Conservation (phyloP, 2,797 vertebrate genomes). For the Dallia pectoralis region DNA sequence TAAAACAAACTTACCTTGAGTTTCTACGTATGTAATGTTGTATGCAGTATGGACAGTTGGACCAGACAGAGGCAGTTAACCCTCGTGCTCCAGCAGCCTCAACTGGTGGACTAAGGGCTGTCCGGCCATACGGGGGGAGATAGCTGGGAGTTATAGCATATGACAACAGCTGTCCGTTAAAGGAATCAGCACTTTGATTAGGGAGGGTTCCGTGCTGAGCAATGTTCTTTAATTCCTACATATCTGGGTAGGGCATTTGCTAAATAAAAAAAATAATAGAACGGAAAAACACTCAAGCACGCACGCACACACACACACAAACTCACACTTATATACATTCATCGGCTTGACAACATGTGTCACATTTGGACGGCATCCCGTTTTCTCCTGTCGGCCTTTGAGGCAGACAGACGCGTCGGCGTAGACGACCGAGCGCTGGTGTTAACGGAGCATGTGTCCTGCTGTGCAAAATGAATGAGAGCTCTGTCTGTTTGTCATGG, state of each 20-base stretch:
- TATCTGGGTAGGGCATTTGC: slow-evolving; percentile 77
- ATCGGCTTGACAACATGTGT: slow-evolving; percentile 66
- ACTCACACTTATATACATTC: slow-evolving; percentile 57
- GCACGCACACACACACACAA: slow-evolving; percentile 39
- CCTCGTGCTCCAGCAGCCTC: slow-evolving; percentile 59
- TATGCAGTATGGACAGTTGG: slow-evolving; percentile 41
- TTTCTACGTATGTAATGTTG: slow-evolving; percentile 55
- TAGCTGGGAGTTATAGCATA: slow-evolving; percentile 75
- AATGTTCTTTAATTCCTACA: slow-evolving; percentile 77
- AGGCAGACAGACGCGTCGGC: slow-evolving; percentile 31
- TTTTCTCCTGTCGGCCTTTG: slow-evolving; percentile 58
- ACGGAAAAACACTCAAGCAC: slow-evolving; percentile 54
- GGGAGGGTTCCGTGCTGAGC: slow-evolving; percentile 66
- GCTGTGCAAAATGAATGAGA: slow-evolving; percentile 55
- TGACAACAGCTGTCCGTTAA: slow-evolving; percentile 84
- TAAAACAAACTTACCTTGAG: slow-evolving; percentile 68
- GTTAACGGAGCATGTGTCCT: slow-evolving; percentile 51
- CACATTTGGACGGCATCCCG: slow-evolving; percentile 67
- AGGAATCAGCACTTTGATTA: slow-evolving; percentile 85
- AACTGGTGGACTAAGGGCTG: slow-evolving; percentile 65
- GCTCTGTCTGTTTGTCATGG: slow-evolving; percentile 48
- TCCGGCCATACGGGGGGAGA: slow-evolving; percentile 63
- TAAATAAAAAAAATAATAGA: slow-evolving; percentile 41
- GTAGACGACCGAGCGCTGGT: slow-evolving; percentile 44
- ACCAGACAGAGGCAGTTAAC: slow-evolving; percentile 42